These are phyloP conservation scores for Atlantisia rogersi DNA, from an alignment of 2,113 vertebrate genomes.

Conservation along the genomic window DNA sequence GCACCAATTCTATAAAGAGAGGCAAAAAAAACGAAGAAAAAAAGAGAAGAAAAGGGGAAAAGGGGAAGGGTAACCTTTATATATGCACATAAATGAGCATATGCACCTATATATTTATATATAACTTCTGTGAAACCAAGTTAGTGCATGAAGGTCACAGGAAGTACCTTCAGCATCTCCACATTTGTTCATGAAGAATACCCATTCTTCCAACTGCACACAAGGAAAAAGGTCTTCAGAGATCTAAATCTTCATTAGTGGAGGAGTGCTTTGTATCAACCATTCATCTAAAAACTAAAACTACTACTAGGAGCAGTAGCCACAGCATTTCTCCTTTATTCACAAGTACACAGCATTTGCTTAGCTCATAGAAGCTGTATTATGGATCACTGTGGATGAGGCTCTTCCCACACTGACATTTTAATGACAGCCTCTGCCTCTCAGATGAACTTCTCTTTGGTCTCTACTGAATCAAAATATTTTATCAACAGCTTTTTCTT, in stretches of 20 bases:
- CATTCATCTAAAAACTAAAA: background rate
- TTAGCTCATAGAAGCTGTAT: background rate
- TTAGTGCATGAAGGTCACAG: background rate
- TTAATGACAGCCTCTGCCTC: background rate
- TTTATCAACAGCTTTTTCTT: background rate
- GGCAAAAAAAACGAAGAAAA: background rate
- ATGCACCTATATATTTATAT: background rate
- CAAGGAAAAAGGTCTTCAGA: background rate
- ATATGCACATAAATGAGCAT: background rate
- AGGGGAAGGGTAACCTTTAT: background rate
- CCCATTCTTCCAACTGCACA: rapidly evolving
- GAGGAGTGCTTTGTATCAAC: background rate
- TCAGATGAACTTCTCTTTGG: background rate
- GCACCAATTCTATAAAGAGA: background rate
- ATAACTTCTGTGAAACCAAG: background rate
- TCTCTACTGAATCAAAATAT: background rate
- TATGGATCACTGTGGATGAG: background rate
- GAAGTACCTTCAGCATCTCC: background rate
- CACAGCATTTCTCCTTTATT: background rate
- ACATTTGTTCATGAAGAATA: background rate
- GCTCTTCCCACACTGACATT: background rate
- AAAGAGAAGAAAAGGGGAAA: background rate
- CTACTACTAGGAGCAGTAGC: background rate
- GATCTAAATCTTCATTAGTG: background rate
- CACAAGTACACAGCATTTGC: background rate